Evolutionary conservation across 2,888 invertebrate genomes (phyloP).

Genomic region (Epirrhoe tristata): DNA sequence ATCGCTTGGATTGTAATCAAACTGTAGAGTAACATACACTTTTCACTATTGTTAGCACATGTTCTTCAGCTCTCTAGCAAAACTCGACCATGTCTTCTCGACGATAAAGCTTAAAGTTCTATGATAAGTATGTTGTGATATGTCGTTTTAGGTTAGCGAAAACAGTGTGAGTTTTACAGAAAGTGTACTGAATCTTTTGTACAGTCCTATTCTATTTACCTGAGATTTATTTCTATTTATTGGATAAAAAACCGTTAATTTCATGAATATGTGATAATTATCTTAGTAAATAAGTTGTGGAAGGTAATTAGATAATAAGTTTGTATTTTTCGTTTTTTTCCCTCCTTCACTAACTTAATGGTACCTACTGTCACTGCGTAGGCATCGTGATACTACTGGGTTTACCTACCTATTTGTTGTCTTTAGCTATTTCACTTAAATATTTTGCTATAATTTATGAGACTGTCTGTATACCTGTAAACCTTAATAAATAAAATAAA

Average conservation of each 20-base stretch:
- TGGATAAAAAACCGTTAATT: neutral
- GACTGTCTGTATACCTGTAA: no score
- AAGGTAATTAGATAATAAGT: no score
- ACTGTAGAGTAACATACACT: conserved; percentile 71
- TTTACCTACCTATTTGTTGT: no score
- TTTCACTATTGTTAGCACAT: conserved; percentile 50
- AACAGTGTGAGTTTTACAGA: conserved; percentile 71
- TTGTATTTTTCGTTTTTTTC: no score
- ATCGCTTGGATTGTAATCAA: conserved; percentile 83
- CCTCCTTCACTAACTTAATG: no score
- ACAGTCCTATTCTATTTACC: conserved; percentile 80
- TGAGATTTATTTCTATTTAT: conserved; percentile 73
- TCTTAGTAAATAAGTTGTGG: no score
- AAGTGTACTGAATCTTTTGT: conserved; percentile 79
- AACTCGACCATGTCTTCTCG: conserved; percentile 41
- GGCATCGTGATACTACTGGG: no score
- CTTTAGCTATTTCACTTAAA: no score
- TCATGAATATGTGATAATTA: neutral
- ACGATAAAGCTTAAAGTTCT: conserved; percentile 32
- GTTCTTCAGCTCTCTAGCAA: conserved; percentile 30
- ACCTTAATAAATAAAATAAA: no score
- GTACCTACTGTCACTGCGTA: no score
- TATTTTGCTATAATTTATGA: no score
- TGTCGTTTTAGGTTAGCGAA: conserved; percentile 47
- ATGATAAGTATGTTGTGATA: conserved; percentile 8